Conservation (phyloP, 1,140 invertebrate species). For the Drosophila setifemur region DNA sequence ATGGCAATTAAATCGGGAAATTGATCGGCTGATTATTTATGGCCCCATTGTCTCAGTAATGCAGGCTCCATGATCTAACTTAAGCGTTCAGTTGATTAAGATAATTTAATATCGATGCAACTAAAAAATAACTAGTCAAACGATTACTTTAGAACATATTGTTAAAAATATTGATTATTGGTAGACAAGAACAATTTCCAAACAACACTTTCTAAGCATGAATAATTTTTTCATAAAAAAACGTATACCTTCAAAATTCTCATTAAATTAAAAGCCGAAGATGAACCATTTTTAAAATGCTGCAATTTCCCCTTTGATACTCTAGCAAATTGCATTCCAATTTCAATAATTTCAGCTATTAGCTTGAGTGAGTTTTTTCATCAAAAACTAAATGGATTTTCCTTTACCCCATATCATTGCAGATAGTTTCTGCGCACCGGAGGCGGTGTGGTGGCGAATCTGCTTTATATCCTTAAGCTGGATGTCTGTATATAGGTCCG, state of each 20-base stretch:
- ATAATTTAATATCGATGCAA: conserved; percentile 1
- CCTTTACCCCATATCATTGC: neutral
- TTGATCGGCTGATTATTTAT: conserved; percentile 51
- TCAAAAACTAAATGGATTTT: neutral
- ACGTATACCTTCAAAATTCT: too few species aligned
- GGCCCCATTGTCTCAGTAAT: conserved; percentile 51
- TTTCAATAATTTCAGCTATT: conserved; percentile 12
- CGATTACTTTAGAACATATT: too few species aligned
- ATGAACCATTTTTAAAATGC: too few species aligned
- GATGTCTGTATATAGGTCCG: conserved; percentile 16
- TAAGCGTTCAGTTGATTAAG: conserved; percentile 7
- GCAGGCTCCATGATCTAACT: conserved; percentile 66
- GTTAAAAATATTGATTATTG: too few species aligned
- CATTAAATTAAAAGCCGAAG: too few species aligned
- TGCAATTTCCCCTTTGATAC: neutral
- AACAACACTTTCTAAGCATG: too few species aligned
- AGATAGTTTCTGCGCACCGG: conserved; percentile 20
- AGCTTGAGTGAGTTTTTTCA: conserved; percentile 1
- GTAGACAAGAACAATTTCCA: too few species aligned
- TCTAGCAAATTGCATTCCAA: conserved; percentile 6
- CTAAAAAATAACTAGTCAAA: neutral
- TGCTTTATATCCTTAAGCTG: conserved; percentile 7
- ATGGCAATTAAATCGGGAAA: conserved; percentile 32
- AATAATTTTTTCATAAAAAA: too few species aligned
- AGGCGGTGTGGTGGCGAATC: conserved; percentile 5